A percentile compares a stretch with the other conserved stretches of the same genome.
These are phyloP conservation scores for Torymus texanus DNA, from an alignment of 2,888 invertebrate species.

Conservation along the genomic window DNA sequence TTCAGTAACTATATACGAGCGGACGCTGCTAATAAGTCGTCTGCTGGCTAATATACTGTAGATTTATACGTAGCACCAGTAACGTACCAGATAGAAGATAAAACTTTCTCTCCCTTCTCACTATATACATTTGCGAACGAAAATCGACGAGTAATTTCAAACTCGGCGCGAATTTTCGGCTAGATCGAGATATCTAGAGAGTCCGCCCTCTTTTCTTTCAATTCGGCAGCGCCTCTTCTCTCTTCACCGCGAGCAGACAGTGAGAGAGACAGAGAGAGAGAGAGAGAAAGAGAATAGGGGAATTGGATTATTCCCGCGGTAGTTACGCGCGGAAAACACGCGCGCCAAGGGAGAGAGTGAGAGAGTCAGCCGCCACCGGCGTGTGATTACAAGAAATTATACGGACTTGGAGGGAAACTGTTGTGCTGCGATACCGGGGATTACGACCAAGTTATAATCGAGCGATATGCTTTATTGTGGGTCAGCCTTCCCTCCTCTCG, in stretches of 20 bases:
- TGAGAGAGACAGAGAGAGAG: too few relatives aligned
- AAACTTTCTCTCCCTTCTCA: neutral
- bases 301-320: constrained; percentile 29
- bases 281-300: neutral
- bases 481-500: neutral
- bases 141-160: constrained; percentile 31
- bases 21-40: too few relatives aligned
- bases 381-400: constrained; percentile 48
- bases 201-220: neutral
- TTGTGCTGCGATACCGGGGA: constrained; percentile 32
- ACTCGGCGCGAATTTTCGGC: neutral
- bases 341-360: neutral
- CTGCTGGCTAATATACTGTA: too few relatives aligned
- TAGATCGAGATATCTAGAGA: too few relatives aligned
- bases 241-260: too few relatives aligned
- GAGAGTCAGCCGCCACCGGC: neutral
- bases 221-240: neutral
- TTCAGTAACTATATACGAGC: too few relatives aligned
- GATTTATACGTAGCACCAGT: too few relatives aligned
- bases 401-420: constrained; percentile 38
- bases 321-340: constrained; percentile 8
- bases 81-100: too few relatives aligned
- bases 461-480: constrained; percentile 47
- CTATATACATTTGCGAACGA: neutral
- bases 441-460: constrained; percentile 45